These are phyloP conservation scores for Heliornis fulica DNA, from an alignment of 2,113 vertebrate genomes.

Conservation along the genomic window DNA sequence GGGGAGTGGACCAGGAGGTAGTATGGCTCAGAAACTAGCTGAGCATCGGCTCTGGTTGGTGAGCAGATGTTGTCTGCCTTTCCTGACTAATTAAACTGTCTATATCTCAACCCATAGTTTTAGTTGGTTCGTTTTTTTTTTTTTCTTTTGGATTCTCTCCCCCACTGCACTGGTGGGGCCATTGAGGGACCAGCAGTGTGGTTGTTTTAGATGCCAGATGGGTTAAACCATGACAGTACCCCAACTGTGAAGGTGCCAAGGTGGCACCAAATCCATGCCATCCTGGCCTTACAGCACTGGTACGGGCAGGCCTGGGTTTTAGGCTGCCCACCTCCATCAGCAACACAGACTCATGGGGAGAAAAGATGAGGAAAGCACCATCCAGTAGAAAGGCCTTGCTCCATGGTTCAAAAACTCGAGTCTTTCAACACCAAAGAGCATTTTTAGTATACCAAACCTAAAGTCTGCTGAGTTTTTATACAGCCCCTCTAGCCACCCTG, in stretches of 20 bases:
- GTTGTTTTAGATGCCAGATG: too few species aligned
- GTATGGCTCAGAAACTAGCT: too few species aligned
- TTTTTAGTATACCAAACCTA: not conserved
- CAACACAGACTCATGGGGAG: not conserved
- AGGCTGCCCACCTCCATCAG: not conserved
- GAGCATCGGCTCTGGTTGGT: too few species aligned
- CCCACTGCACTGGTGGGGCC: too few species aligned
- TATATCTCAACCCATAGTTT: too few species aligned
- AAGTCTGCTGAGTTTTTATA: not conserved
- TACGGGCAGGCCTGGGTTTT: not conserved
- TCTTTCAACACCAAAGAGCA: not conserved
- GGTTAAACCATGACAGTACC: too few species aligned
- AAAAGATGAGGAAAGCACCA: rapidly evolving
- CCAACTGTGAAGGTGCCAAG: not conserved
- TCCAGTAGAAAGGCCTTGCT: not conserved
- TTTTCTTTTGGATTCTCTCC: too few species aligned
- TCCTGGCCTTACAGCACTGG: not conserved
- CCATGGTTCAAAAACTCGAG: not conserved
- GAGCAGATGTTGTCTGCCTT: too few species aligned
- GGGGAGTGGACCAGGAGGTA: too few species aligned
- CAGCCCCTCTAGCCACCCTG: not conserved
- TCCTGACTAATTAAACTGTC: too few species aligned
- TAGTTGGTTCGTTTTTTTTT: too few species aligned
- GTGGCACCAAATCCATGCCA: not conserved
- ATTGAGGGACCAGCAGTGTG: too few species aligned